Evolutionary conservation across 1,140 invertebrate species (phyloP).

Genomic region (Drosophila chauvacae): DNA sequence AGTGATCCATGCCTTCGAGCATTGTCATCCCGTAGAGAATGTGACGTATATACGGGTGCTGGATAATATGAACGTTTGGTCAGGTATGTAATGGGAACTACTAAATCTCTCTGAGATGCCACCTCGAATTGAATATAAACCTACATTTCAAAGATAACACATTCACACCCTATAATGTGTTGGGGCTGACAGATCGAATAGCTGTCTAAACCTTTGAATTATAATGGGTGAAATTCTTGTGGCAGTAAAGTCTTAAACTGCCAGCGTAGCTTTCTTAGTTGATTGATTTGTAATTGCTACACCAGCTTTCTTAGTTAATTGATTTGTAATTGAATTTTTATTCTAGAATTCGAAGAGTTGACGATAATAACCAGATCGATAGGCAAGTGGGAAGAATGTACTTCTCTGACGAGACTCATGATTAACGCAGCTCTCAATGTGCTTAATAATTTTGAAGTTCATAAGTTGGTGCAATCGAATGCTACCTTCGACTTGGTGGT

Average conservation of each 20-base stretch:
- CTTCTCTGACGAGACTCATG: slow-evolving; percentile 21
- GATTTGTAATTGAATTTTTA: not conserved
- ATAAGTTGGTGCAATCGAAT: slow-evolving; percentile 36
- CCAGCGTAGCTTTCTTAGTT: too few species aligned
- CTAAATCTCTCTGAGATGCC: not conserved
- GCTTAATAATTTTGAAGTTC: slow-evolving; percentile 32
- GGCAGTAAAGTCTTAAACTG: too few species aligned
- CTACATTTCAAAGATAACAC: not conserved
- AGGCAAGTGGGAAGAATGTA: slow-evolving; percentile 20
- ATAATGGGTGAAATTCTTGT: not conserved
- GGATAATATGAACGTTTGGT: slow-evolving; percentile 1
- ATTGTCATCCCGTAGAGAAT: slow-evolving; percentile 8
- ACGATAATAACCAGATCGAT: too few species aligned
- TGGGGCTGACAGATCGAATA: not conserved
- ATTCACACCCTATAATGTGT: too few species aligned
- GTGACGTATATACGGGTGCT: slow-evolving; percentile 34
- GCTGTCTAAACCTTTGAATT: not conserved
- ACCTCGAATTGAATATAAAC: not conserved
- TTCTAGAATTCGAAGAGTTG: slow-evolving; percentile 4
- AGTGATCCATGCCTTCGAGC: slow-evolving; percentile 39
- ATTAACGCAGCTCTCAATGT: slow-evolving; percentile 37
- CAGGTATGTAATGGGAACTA: slow-evolving; percentile 17
- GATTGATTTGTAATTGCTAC: not conserved
- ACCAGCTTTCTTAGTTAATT: too few species aligned
- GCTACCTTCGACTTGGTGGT: slow-evolving; percentile 52